A percentile compares a stretch with the other conserved stretches of the same genome.
phyloP scores from a whole-genome alignment of 2,888 invertebrate species.

The Pterostichus niger region DNA sequence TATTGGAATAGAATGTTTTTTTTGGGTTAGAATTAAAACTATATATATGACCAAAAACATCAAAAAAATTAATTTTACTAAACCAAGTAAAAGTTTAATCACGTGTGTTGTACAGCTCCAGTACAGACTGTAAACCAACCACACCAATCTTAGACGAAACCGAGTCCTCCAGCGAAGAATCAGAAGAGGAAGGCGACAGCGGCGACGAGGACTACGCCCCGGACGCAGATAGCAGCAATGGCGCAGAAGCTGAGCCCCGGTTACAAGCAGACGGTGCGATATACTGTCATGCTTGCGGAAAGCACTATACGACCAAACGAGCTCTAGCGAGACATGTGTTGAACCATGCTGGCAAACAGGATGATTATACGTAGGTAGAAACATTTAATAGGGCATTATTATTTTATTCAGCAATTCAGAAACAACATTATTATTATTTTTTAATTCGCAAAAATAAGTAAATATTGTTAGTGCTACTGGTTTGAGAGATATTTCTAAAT shows the following conservation, averaged over 20 bases:
- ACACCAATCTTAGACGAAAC: neutral
- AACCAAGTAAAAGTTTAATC: too few relatives aligned
- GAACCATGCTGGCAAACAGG: neutral
- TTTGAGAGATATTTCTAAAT: too few relatives aligned
- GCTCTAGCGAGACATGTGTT: slow-evolving; percentile 15
- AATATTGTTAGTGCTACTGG: too few relatives aligned
- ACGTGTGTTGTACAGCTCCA: neutral
- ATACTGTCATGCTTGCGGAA: slow-evolving; percentile 54
- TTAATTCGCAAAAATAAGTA: too few relatives aligned
- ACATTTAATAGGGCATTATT: too few relatives aligned
- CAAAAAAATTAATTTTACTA: too few relatives aligned
- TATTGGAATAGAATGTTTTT: too few relatives aligned
- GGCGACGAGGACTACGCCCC: neutral
- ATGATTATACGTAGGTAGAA: neutral
- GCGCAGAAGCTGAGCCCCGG: neutral
- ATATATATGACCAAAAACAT: too few relatives aligned
- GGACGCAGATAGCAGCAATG: neutral
- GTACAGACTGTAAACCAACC: neutral
- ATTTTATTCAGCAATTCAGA: too few relatives aligned
- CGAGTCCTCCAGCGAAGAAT: neutral
- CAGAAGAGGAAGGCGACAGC: neutral
- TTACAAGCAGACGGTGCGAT: neutral
- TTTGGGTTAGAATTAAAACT: too few relatives aligned
- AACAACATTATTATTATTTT: too few relatives aligned
- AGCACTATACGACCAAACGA: slow-evolving; percentile 28